Evolutionary conservation across 2,888 invertebrate genomes (phyloP).

Genomic region (Antheraea yamamai): DNA sequence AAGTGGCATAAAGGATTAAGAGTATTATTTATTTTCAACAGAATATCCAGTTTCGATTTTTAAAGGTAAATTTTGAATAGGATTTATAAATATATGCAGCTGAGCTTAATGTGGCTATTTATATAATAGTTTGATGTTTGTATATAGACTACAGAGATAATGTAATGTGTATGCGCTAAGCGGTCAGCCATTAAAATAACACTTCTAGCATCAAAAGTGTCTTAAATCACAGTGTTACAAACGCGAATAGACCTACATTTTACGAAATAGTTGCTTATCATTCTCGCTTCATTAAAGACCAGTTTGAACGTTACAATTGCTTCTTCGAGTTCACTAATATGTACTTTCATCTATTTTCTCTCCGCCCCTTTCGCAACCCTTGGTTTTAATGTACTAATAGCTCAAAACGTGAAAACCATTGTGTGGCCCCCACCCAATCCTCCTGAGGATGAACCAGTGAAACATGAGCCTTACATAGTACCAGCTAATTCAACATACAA

Average conservation of each 20-base stretch:
- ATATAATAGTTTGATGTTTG: slow-evolving; percentile 49
- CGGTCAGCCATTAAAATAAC: slow-evolving; percentile 63
- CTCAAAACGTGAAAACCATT: slow-evolving; percentile 76
- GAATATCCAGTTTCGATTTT: slow-evolving; percentile 78
- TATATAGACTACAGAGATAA: slow-evolving; percentile 46
- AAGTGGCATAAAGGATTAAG: slow-evolving; percentile 36
- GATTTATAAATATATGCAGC: slow-evolving; percentile 50
- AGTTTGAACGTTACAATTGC: slow-evolving; percentile 41
- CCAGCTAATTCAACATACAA: not conserved
- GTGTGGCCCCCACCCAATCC: slow-evolving; percentile 79
- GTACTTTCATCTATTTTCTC: slow-evolving; percentile 66
- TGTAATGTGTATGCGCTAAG: slow-evolving; percentile 60
- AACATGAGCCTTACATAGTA: slow-evolving; percentile 35
- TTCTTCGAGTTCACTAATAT: slow-evolving; percentile 64
- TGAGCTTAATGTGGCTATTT: slow-evolving; percentile 68
- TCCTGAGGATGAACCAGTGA: slow-evolving; percentile 67
- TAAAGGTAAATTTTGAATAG: slow-evolving; percentile 77
- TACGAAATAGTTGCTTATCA: slow-evolving; percentile 48
- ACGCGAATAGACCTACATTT: slow-evolving; percentile 43
- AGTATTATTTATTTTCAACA: slow-evolving; percentile 72
- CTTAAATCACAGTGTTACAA: slow-evolving; percentile 48
- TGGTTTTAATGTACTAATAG: slow-evolving; percentile 58
- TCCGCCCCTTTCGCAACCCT: slow-evolving; percentile 51
- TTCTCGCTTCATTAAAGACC: slow-evolving; percentile 52
- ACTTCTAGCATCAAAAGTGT: slow-evolving; percentile 58